Percentiles rank a stretch among this genome's conserved stretches.
Evolutionary conservation across 1,140 invertebrate genomes (phyloP).

Genomic region (Polyergus mexicanus): DNA sequence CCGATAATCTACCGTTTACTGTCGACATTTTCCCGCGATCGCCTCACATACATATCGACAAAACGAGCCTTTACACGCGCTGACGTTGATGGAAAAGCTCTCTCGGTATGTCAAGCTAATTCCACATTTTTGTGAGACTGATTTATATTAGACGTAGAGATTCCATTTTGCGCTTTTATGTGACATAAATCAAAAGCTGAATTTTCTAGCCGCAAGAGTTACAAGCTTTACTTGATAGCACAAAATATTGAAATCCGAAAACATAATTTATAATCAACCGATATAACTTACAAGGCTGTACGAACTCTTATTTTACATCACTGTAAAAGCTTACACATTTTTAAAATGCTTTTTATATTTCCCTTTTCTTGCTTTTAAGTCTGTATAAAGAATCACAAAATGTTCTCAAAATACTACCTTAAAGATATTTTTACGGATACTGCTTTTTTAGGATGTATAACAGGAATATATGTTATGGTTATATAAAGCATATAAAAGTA

Average conservation of each 20-base stretch:
- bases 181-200: constrained; percentile 42
- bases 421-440: neutral
- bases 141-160: constrained; percentile 53
- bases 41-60: constrained; percentile 22
- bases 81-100: constrained; percentile 56
- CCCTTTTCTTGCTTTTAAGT: neutral
- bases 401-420: neutral
- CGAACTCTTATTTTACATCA: constrained; percentile 3
- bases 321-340: neutral
- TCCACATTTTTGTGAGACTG: constrained; percentile 53
- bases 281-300: neutral
- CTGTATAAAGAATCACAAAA: constrained; percentile 34
- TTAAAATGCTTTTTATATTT: neutral
- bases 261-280: constrained; percentile 37
- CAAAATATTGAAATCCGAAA: constrained; percentile 45
- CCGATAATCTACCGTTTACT: constrained; percentile 29
- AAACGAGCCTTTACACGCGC: constrained; percentile 16
- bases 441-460: neutral
- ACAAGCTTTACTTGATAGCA: constrained; percentile 29
- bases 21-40: neutral
- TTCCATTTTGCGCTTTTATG: constrained; percentile 27
- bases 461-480: neutral
- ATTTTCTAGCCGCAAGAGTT: constrained; percentile 39
- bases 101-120: constrained; percentile 36
- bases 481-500: neutral